A percentile compares a stretch with the other conserved stretches of the same genome.
Evolutionary conservation across 2,888 invertebrate genomes (phyloP).

Genomic region (Torymus texanus): DNA sequence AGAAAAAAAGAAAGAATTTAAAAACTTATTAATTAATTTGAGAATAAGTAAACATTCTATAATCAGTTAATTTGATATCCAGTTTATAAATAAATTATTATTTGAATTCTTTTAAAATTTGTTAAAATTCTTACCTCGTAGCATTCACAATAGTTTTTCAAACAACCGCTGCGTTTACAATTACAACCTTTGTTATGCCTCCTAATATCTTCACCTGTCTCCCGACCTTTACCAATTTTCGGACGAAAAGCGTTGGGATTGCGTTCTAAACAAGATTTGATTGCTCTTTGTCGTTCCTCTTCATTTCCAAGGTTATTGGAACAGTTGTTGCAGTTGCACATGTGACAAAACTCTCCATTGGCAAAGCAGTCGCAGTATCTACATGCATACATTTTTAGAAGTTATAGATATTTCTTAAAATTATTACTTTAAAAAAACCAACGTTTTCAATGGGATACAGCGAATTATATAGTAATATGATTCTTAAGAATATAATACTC

Average conservation of each 20-base stretch:
- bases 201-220: slow-evolving; percentile 85
- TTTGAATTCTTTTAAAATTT: slow-evolving; percentile 29
- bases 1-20: neutral
- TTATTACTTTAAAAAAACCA: slow-evolving; percentile 19
- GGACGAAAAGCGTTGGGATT: slow-evolving; percentile 99
- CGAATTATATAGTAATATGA: neutral
- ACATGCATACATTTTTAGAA: slow-evolving; percentile 58
- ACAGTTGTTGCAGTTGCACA: slow-evolving; percentile 98
- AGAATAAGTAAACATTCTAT: slow-evolving; percentile 21
- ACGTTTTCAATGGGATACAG: slow-evolving; percentile 27
- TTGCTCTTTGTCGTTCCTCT: slow-evolving; percentile 94
- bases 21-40: neutral
- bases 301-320: slow-evolving; percentile 97
- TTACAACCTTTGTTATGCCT: slow-evolving; percentile 99
- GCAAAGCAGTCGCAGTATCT: slow-evolving; percentile 99
- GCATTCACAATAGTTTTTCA: slow-evolving; percentile 99
- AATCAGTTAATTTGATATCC: no score
- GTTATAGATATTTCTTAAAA: slow-evolving; percentile 20
- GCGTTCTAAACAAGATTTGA: slow-evolving; percentile 94
- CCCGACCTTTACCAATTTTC: slow-evolving; percentile 90
- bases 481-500: slow-evolving; percentile 37
- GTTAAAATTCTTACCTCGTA: slow-evolving; percentile 84
- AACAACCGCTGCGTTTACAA: slow-evolving; percentile 97
- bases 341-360: slow-evolving; percentile 98
- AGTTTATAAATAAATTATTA: no score